These are phyloP conservation scores for Sarcophaga carnaria DNA, from an alignment of 2,888 invertebrate species.

Conservation along the genomic window DNA sequence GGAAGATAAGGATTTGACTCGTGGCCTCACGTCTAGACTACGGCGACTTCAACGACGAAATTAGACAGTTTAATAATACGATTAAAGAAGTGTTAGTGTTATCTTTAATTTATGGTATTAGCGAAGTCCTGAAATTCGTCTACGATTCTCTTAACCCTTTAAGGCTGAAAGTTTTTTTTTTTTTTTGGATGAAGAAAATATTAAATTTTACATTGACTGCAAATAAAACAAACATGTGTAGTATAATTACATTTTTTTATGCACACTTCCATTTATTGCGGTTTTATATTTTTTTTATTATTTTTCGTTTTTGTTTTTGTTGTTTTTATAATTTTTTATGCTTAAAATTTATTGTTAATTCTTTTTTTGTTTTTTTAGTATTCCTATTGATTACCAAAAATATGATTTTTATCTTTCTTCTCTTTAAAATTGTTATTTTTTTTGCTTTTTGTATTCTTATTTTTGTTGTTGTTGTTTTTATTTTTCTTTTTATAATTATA, in stretches of 20 bases:
- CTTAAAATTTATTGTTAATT: constrained; percentile 61
- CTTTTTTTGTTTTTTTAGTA: constrained; percentile 61
- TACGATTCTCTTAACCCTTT: too few relatives aligned
- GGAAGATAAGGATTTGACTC: too few relatives aligned
- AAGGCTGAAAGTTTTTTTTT: too few relatives aligned
- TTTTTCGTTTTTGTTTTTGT: constrained; percentile 18
- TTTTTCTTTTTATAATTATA: constrained; percentile 31
- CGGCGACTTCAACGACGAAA: too few relatives aligned
- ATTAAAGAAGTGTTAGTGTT: too few relatives aligned
- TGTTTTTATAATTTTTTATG: constrained; percentile 51
- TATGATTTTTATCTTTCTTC: constrained; percentile 70
- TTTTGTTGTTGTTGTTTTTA: constrained; percentile 4
- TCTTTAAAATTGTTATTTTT: constrained; percentile 58
- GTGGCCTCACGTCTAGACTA: too few relatives aligned
- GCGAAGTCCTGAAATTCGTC: too few relatives aligned
- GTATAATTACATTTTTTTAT: constrained; percentile 74
- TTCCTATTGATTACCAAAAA: constrained; percentile 78
- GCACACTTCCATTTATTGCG: constrained; percentile 75
- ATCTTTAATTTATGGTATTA: too few relatives aligned
- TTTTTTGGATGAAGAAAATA: too few relatives aligned
- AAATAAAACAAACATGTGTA: constrained; percentile 65
- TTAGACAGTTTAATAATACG: too few relatives aligned
- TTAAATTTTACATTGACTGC: neutral
- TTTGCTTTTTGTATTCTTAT: neutral
- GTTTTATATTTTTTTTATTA: constrained; percentile 57